Percentiles rank a stretch among this genome's conserved stretches.
phyloP scores from a whole-genome alignment of 2,888 invertebrate genomes.

The Creontiades dilutus region DNA sequence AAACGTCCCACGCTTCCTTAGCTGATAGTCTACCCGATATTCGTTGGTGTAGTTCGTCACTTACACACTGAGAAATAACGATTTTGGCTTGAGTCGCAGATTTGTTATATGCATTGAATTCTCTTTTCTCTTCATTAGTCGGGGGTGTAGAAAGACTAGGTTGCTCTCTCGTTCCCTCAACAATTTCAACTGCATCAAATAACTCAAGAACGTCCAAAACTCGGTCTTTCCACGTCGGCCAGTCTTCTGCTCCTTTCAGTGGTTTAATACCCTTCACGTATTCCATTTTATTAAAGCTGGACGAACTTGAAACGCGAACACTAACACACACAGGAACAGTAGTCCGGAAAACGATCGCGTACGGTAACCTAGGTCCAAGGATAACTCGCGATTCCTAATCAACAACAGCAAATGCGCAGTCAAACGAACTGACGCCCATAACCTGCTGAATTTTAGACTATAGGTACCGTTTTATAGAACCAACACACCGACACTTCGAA shows the following conservation, averaged over 20 bases:
- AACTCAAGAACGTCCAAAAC: constrained; percentile 57
- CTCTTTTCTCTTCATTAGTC: constrained; percentile 24
- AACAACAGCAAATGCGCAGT: too few relatives aligned
- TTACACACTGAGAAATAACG: constrained; percentile 69
- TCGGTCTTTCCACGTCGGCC: constrained; percentile 65
- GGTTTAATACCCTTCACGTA: constrained; percentile 68
- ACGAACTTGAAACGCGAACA: too few relatives aligned
- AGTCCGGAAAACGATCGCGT: too few relatives aligned
- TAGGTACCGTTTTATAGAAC: too few relatives aligned
- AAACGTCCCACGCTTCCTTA: background rate
- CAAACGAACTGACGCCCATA: too few relatives aligned
- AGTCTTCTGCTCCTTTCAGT: constrained; percentile 61
- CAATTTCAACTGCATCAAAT: constrained; percentile 59
- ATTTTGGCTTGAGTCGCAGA: constrained; percentile 65
- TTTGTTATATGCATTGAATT: constrained; percentile 49
- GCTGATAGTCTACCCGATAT: background rate
- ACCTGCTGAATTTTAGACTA: too few relatives aligned
- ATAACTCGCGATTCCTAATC: too few relatives aligned
- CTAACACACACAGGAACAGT: too few relatives aligned
- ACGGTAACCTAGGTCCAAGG: too few relatives aligned
- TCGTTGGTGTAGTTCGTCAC: constrained; percentile 65
- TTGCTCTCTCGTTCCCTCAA: constrained; percentile 57
- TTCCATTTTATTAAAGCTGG: too few relatives aligned
- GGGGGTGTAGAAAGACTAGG: constrained; percentile 4
- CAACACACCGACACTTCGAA: too few relatives aligned